Evolutionary conservation across 2,797 vertebrate species (phyloP), one percentile per base, ranked within the genome.

Genomic region (Choloepus didactylus): DNA sequence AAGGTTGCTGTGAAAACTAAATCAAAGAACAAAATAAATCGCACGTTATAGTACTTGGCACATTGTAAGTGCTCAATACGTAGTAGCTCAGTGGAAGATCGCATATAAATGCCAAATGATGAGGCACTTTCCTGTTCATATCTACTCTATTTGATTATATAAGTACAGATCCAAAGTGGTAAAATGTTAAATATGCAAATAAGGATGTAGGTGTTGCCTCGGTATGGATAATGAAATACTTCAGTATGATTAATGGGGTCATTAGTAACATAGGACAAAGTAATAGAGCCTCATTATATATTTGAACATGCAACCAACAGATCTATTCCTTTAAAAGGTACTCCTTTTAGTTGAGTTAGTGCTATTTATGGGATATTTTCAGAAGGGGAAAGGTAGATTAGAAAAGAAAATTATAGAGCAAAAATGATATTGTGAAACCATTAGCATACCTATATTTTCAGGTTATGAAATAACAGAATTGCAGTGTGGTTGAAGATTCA

Each of bases 181-280:
- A 25, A 23, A 81, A 76, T 79, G 25, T 94, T 91, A 94, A 89
- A 75, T 95, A 93, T 93, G n/a, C 5, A 85, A 93, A 72, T 92
- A 75, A 70, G 19, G 51, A 90, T 18, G 10, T 80, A 83, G 8
- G 21, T 87, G 31, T 83, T 79, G 14, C n/a, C 81, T 82, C 10
- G 62, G 4, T 80, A 5, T 76, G 62, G 35, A 51, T 93, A 84
- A 69, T 72, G 56, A 87, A 67, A 29, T 23, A 93, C 35, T 41
- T 67, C 41, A 87, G 44, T 38, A 44, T 91, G 92, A 84, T 89
- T 83, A 91, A 79, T 80, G 44, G 62, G 49, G 19, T 29, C 44
- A 2, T 87, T 87, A 75, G 54, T 69, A 77, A 69, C 18, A 80
- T 14, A 81, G 41, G 41, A 80, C 18, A 60, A 90, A 88, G 9